A percentile compares a stretch with the other conserved stretches of the same genome.
Conservation (phyloP, 2,113 vertebrate species). For the Cygnus buccinator region DNA sequence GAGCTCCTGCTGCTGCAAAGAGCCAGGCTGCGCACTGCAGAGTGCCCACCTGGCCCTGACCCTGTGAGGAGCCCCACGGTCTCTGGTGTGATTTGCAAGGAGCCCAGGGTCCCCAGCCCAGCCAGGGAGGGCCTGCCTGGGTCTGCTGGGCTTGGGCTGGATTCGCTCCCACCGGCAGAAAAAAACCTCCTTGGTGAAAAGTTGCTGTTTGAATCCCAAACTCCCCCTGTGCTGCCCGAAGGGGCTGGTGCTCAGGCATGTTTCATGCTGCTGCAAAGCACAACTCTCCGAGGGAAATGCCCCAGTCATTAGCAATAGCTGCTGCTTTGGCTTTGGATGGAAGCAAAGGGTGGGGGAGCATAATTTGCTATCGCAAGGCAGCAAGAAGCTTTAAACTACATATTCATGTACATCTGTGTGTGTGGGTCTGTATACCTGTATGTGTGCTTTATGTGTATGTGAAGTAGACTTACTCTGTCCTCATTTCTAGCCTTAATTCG, state of each 20-base stretch:
- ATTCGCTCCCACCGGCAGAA: background rate
- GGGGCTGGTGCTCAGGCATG: background rate
- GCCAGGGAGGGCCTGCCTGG: background rate
- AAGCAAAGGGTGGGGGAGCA: background rate
- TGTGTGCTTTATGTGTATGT: background rate
- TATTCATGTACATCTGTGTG: background rate
- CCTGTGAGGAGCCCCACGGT: background rate
- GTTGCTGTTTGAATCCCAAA: background rate
- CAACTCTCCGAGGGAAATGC: background rate
- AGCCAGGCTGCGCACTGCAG: background rate
- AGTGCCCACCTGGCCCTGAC: background rate
- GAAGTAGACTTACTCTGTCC: background rate
- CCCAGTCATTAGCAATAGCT: background rate
- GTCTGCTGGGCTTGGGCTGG: background rate
- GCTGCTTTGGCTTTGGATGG: background rate
- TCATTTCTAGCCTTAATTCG: background rate
- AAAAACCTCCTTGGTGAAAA: rapidly evolving
- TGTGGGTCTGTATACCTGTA: rapidly evolving
- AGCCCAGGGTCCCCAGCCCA: background rate
- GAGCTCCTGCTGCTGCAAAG: background rate
- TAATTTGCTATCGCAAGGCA: background rate
- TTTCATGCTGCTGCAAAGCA: background rate
- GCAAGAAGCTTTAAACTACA: background rate
- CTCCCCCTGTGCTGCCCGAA: rapidly evolving
- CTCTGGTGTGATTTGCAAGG: rapidly evolving